Evolutionary conservation across 2,888 invertebrate species (phyloP).

Genomic region (Trichogramma evanescens): DNA sequence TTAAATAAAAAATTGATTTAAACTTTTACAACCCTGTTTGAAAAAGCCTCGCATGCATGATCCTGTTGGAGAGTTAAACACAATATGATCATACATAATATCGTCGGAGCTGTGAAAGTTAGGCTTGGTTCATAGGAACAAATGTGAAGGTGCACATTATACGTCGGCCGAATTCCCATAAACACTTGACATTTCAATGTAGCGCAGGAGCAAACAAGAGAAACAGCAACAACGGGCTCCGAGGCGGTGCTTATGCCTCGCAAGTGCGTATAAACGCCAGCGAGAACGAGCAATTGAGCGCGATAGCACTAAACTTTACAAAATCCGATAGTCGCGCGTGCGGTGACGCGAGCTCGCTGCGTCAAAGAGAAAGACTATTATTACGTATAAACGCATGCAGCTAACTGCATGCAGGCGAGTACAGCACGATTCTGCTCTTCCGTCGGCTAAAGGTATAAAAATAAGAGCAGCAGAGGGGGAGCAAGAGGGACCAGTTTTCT

Average conservation of each 20-base stretch:
- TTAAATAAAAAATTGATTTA: no score
- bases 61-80: no score
- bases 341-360: not conserved
- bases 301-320: slow-evolving; percentile 8
- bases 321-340: slow-evolving; percentile 10
- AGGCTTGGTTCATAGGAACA: not conserved
- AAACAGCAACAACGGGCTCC: not conserved
- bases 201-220: not conserved
- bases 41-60: no score
- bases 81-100: not conserved
- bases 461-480: not conserved
- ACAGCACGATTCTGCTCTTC: not conserved
- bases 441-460: not conserved
- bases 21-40: no score
- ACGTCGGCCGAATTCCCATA: not conserved
- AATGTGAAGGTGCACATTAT: no score
- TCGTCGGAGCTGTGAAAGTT: not conserved
- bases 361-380: slow-evolving; percentile 6
- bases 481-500: slow-evolving; percentile 8
- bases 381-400: slow-evolving; percentile 8
- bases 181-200: not conserved
- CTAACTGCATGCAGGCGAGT: not conserved
- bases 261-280: not conserved
- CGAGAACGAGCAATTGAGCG: slow-evolving; percentile 12
- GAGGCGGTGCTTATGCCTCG: not conserved